Evolutionary conservation across 1,140 invertebrate species (phyloP), one percentile per base, ranked within the genome.

Genomic region (Drosophila funebris): DNA sequence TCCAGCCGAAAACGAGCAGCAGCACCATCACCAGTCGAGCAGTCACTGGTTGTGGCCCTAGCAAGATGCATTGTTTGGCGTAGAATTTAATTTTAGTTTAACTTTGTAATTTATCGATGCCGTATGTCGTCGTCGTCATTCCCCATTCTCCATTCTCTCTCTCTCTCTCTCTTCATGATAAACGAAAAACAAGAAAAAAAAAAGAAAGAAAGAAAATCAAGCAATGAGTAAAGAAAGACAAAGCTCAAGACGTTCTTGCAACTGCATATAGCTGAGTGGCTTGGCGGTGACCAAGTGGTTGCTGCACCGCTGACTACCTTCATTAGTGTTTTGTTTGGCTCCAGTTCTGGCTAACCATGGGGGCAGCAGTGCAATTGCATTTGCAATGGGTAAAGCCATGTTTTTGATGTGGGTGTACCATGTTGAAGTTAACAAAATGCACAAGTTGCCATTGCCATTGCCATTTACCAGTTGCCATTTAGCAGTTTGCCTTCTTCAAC

Each of bases 31-130:
- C 50, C 57, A 78, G 27, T 44, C 71, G 48, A 63, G 53, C 56
- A 46, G 29, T 37, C 31, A 20, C 29, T 41, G 44, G 27, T 29
- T 20, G 13, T 37, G 58, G 18, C 58, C 31, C 36, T 43, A 73
- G 79, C 66, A 88, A 88, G 83, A 88, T 88, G 83, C 83, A 88
- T 88, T 88, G 83, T 88, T 88, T 88, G 83, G 83, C 84, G 83
- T 88, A 88, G 83, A 88, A 88, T 88, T 88, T 88, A 88, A 88
- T 88, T 88, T 88, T 88, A 88, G 83, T 88, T 88, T 88, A 89
- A 88, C 83, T 88, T 88, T 88, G 83, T 88, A 88, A 88, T 88
- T 88, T 88, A 88, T 88, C 76, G 83, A 88, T 88, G 84, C 83
- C 84, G 82, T 87, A 87, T 87, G 82, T 88, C 82, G 83, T 88